Conservation (phyloP, 1,140 invertebrate species). For the Phthorimaea operculella region DNA sequence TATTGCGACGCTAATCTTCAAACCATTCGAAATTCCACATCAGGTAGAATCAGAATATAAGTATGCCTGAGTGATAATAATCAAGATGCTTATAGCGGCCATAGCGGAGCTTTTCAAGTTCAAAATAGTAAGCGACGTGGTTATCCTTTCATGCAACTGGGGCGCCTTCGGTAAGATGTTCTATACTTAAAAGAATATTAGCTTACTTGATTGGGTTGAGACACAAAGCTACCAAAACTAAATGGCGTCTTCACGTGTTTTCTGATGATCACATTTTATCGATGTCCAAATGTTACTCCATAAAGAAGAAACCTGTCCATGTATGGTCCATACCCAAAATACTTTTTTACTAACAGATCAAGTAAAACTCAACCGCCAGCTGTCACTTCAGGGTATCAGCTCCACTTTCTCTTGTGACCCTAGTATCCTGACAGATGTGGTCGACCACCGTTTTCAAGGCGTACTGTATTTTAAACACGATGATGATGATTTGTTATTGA, state of each 20-base stretch:
- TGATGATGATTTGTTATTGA: conserved; percentile 14
- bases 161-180: conserved; percentile 26
- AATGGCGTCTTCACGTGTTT: too few relatives aligned
- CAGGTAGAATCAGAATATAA: too few relatives aligned
- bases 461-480: conserved; percentile 28
- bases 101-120: conserved; percentile 38
- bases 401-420: conserved; percentile 32
- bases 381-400: conserved; percentile 24
- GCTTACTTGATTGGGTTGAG: too few relatives aligned
- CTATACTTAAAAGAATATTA: too few relatives aligned
- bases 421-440: conserved; percentile 15
- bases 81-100: conserved; percentile 7
- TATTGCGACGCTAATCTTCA: too few relatives aligned
- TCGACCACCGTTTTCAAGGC: conserved; percentile 28
- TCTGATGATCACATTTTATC: too few relatives aligned
- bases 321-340: too few relatives aligned
- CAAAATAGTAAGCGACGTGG: conserved; percentile 33
- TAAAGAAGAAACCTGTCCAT: too few relatives aligned
- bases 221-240: too few relatives aligned
- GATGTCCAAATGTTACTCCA: too few relatives aligned
- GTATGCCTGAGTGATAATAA: too few relatives aligned
- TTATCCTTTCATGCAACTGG: conserved; percentile 38
- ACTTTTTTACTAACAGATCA: background rate
- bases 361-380: conserved; percentile 20
- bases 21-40: too few relatives aligned